A percentile compares a stretch with the other conserved stretches of the same genome.
These are phyloP conservation scores for Alces alces DNA, from an alignment of 2,113 vertebrate genomes.

Conservation along the genomic window DNA sequence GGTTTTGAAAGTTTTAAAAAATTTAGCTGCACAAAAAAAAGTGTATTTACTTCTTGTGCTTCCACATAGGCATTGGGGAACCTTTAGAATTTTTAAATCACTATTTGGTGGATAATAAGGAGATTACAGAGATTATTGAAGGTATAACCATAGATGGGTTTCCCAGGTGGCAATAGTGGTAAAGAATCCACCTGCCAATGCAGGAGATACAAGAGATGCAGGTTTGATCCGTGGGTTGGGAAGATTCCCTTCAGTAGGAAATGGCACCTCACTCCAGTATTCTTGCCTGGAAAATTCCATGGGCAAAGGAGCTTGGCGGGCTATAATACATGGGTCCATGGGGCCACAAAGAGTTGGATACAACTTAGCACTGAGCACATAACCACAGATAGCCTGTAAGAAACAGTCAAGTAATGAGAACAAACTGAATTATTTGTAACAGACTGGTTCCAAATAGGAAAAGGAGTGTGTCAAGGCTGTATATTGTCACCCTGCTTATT, in stretches of 20 bases:
- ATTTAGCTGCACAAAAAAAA: background rate
- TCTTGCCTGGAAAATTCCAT: too few relatives aligned
- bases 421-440: background rate
- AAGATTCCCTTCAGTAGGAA: too few relatives aligned
- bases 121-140: background rate
- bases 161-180: too few relatives aligned
- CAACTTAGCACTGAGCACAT: background rate
- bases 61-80: background rate
- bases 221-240: too few relatives aligned
- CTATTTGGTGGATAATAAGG: background rate
- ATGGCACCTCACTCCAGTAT: too few relatives aligned
- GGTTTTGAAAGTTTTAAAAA: background rate
- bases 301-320: too few relatives aligned
- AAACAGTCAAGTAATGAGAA: background rate
- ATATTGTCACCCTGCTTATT: background rate
- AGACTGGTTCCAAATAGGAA: too few relatives aligned
- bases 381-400: background rate
- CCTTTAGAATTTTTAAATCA: background rate
- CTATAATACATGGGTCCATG: too few relatives aligned
- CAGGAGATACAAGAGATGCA: too few relatives aligned
- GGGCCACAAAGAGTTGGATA: too few relatives aligned
- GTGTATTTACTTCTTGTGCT: background rate
- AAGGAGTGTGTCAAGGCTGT: too few relatives aligned
- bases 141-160: background rate
- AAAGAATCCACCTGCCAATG: too few relatives aligned